A percentile compares a stretch with the other conserved stretches of the same genome.
Evolutionary conservation across 2,113 vertebrate genomes (phyloP).

Genomic region (Ibidorhyncha struthersii): DNA sequence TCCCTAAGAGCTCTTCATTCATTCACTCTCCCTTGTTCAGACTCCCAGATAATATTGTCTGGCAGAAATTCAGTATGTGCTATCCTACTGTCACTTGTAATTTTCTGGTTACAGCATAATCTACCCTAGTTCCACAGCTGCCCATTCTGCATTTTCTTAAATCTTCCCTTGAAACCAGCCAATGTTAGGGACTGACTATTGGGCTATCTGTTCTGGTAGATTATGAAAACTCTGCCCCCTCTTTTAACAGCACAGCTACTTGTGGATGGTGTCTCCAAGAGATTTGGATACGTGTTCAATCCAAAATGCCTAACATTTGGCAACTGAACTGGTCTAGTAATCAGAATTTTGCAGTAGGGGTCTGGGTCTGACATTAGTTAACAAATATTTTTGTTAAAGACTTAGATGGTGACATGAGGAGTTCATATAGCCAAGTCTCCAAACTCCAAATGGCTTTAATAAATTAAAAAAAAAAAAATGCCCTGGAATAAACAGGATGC

Average conservation of each 20-base stretch:
- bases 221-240: not conserved
- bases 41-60: slow-evolving; percentile 31
- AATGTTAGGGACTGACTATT: not conserved
- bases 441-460: not conserved
- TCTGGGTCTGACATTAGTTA: not conserved
- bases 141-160: not conserved
- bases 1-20: slow-evolving; percentile 22
- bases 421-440: not conserved
- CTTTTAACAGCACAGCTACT: not conserved
- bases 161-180: not conserved
- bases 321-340: not conserved
- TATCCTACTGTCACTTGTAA: slow-evolving; percentile 42
- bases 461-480: not conserved
- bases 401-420: not conserved
- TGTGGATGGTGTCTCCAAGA: not conserved
- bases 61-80: slow-evolving; percentile 38
- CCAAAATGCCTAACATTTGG: not conserved
- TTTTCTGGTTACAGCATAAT: slow-evolving; percentile 50
- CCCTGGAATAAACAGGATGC: not conserved
- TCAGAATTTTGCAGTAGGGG: not conserved
- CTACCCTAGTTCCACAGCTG: not conserved
- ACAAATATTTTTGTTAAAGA: not conserved
- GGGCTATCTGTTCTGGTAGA: not conserved
- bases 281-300: not conserved
- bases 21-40: slow-evolving; percentile 3